Base-by-base conservation (phyloP, 92 coral and sea anemone species). In the Scolanthus callimorphus region DNA sequence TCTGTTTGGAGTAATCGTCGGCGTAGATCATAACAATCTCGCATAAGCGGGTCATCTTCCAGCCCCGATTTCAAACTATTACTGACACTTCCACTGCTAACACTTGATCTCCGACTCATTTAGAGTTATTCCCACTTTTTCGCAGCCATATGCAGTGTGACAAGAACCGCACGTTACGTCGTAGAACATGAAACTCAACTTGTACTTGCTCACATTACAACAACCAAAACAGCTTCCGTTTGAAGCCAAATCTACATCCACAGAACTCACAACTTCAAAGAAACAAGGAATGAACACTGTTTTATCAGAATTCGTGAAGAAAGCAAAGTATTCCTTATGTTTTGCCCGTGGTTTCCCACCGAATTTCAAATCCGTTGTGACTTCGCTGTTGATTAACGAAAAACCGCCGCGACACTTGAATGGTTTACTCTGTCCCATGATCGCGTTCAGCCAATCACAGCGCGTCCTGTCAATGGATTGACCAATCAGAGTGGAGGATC, bases 101-200 rank as follows among this genome's bases (percentile, higher is more conserved):
- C 71, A 70, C 97, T 91, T 28, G 97, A 91, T 66, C 92, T 84
- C 55, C 97, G 91, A 83, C 97, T 91, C 97, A 91, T 91, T 57
- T 59, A 79, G 25, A 6, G 39, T 51, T 58, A 57, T 39, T 3
- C 30, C 59, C 71, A 38, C 20, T 27, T 26, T 46, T 20, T 19
- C 19, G 52, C 52, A 46, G 52, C 22, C 52, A 19, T 19, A 46
- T 46, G 52, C 52, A 9, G n/a, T n/a, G n/a, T n/a, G 17, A 46
- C 8, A 46, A 20, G 17, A 4, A 46, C 12, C 8, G 17, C 52
- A 46, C 52, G 52, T 46, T 46, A 21, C 17, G 52, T 20, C n/a
- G 52, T 10, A 20, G 11, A 6, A 6, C 52, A n/a, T 21, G 23
- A 11, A 46, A 46, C 4, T 46, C 52, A 46, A 46, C 52, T 46